Conservation (phyloP, 1,140 invertebrate genomes). For the Myzus persicae region DNA sequence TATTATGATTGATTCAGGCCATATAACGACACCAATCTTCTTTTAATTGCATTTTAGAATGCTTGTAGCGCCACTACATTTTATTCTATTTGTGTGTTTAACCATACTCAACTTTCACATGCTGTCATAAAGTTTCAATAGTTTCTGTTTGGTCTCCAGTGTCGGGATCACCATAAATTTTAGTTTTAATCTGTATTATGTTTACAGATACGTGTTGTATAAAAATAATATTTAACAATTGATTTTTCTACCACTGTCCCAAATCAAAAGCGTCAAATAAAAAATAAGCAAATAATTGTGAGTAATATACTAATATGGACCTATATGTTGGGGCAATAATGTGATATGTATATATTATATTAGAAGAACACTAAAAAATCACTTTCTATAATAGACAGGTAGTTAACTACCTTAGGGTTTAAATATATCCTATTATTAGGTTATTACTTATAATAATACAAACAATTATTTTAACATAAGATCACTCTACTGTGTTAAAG, state of each 20-base stretch:
- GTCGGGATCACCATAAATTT: neutral
- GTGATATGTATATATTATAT: neutral
- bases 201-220: neutral
- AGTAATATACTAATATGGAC: too few relatives aligned
- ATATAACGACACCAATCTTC: neutral
- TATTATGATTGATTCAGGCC: neutral
- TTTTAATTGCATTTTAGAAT: neutral
- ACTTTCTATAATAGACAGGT: neutral
- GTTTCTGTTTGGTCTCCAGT: neutral
- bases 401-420: neutral
- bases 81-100: neutral
- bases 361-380: neutral
- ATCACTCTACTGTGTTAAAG: too few relatives aligned
- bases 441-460: too few relatives aligned
- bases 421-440: too few relatives aligned
- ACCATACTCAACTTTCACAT: neutral
- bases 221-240: neutral
- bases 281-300: neutral
- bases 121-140: neutral
- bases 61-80: neutral
- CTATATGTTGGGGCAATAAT: neutral
- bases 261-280: neutral
- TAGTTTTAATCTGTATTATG: neutral
- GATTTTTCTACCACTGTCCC: neutral
- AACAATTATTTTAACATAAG: too few relatives aligned